Base-by-base conservation (phyloP, 2,797 vertebrate species). In the Smutsia gigantea region DNA sequence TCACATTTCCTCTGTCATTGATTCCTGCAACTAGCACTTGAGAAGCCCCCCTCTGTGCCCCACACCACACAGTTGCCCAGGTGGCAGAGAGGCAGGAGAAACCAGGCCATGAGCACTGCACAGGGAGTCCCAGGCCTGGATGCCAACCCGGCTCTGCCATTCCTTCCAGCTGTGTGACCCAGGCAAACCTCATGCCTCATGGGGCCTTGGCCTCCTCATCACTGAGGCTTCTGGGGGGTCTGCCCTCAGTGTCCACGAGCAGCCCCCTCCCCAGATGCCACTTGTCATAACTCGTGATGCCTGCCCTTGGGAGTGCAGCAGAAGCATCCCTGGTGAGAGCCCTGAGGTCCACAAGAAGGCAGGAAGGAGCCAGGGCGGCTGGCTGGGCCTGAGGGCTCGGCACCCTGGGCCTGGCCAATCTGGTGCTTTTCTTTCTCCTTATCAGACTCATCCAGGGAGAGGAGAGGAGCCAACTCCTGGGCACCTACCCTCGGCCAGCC, bases 71-170 rank as follows among this genome's bases (percentile, higher is more conserved):
- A 79, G 75, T 37, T 7, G 55, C 86, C 1, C 2, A 90, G 55
- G 66, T 75, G 23, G 31, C 53, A 42, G 21, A 51, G 12, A 23
- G 57, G 34, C 13, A 51, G 77, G 57, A 18, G 42, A 15, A 64
- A 15, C 19, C 0, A 0, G 72, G 55, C 34, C 25, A 0, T 0
- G 5, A 87, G 71, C 46, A 34, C 46, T 37, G 51, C 11, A 37
- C 0, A 0, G 69, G 57, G 61, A 42, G 53, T 6, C 5, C 1
- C 17, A 46, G 57, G 17, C 31, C n/a, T 17, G 27, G 10, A 13
- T 14, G 21, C 29, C 8, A 21, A 77, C 23, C 42, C 74, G 37
- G 63, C 31, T 49, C 23, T 68, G 53, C 42, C 59, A 31, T 34
- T 87, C 34, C 12, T n/a, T 42, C 66, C 15, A 2, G 15, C 9